These are phyloP conservation scores for Phylloscopus whistleri DNA, from an alignment of 2,113 vertebrate genomes.

Conservation along the genomic window DNA sequence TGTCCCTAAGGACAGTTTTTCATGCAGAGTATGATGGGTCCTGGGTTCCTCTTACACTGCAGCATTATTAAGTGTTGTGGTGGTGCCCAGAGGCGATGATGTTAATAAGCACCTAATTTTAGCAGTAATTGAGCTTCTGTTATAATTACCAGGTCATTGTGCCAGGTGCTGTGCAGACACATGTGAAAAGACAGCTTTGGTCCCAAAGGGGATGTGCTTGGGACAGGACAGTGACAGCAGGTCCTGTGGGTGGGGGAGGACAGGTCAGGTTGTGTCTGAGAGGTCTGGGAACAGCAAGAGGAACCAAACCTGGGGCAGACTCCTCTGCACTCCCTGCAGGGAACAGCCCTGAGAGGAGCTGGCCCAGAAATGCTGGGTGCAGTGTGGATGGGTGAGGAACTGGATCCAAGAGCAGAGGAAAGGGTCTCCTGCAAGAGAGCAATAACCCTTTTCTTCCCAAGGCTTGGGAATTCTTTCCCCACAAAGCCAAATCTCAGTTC, in stretches of 20 bases:
- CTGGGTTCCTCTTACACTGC: neutral
- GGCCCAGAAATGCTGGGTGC: neutral
- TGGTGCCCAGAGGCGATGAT: constrained; percentile 30
- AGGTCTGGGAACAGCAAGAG: neutral
- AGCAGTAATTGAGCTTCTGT: constrained; percentile 45
- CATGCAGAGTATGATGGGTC: neutral
- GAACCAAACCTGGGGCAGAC: neutral
- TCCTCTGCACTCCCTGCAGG: neutral
- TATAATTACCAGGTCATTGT: constrained; percentile 37
- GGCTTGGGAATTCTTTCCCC: neutral
- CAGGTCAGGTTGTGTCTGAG: neutral
- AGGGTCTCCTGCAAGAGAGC: neutral
- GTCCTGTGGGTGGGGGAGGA: neutral
- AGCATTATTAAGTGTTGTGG: constrained; percentile 12
- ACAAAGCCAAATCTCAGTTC: neutral
- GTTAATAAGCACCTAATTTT: constrained; percentile 64
- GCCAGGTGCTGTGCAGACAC: neutral
- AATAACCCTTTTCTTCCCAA: neutral
- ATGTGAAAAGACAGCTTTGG: neutral
- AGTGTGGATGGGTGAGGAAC: neutral
- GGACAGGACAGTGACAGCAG: neutral
- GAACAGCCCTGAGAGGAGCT: neutral
- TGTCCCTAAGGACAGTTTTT: constrained; percentile 28
- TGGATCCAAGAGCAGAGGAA: neutral
- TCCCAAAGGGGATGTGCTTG: neutral